A percentile compares a stretch with the other conserved stretches of the same genome.
Conservation (phyloP, 2,888 invertebrate species). For the Clitarchus hookeri region DNA sequence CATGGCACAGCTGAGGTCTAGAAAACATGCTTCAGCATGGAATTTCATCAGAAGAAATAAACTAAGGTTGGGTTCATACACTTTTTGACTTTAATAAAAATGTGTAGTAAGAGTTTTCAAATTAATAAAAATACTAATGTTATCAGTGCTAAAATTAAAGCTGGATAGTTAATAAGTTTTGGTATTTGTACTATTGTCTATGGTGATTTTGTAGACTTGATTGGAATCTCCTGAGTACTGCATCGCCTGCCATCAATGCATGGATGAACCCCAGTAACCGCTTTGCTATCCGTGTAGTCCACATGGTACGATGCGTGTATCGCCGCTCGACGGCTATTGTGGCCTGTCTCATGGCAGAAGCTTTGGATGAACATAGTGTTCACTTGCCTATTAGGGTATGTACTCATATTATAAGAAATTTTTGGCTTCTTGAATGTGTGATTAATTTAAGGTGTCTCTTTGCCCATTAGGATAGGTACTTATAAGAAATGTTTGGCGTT, state of each 20-base stretch:
- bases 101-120: no score
- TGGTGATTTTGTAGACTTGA: slow-evolving; percentile 67
- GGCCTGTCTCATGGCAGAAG: slow-evolving; percentile 94
- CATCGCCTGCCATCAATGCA: slow-evolving; percentile 94
- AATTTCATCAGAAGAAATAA: no score
- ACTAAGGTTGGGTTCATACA: no score
- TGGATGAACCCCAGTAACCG: slow-evolving; percentile 97
- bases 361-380: slow-evolving; percentile 83
- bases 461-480: no score
- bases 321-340: slow-evolving; percentile 83
- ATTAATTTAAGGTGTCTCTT: no score
- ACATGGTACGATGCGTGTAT: slow-evolving; percentile 79
- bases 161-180: no score
- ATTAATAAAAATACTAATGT: no score
- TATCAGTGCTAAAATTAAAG: no score
- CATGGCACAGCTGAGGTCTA: no score
- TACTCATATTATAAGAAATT: slow-evolving; percentile 19
- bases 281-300: slow-evolving; percentile 81
- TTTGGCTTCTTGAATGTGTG: neutral
- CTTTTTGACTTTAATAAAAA: no score
- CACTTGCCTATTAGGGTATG: slow-evolving; percentile 77
- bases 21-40: no score
- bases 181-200: neutral
- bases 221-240: slow-evolving; percentile 95
- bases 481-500: no score